Percentiles rank a stretch among this genome's conserved stretches.
phyloP scores from a whole-genome alignment of 2,888 invertebrate species.

The Xestia xanthographa region DNA sequence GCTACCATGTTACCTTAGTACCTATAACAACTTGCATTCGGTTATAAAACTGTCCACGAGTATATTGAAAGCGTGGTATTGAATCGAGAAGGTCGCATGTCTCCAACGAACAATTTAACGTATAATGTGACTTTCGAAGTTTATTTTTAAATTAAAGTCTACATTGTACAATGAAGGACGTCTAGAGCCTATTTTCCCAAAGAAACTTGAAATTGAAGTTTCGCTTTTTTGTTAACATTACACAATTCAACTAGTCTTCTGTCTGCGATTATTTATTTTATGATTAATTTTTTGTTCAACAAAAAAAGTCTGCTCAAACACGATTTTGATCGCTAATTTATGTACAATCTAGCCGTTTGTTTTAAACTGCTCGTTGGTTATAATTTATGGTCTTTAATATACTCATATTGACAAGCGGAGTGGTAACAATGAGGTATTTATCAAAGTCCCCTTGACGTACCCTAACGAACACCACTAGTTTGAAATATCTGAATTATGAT shows the following conservation, averaged over 20 bases:
- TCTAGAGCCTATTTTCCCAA: constrained; percentile 58
- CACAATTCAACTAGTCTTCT: constrained; percentile 47
- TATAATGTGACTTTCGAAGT: constrained; percentile 55
- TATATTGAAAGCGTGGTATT: constrained; percentile 67
- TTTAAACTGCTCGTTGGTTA: constrained; percentile 27
- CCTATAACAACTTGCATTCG: constrained; percentile 72
- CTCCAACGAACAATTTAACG: constrained; percentile 58
- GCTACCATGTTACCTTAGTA: constrained; percentile 57
- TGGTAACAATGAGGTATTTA: constrained; percentile 66
- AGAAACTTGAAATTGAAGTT: constrained; percentile 49
- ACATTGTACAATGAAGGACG: constrained; percentile 59
- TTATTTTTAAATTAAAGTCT: constrained; percentile 56
- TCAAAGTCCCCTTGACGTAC: constrained; percentile 56
- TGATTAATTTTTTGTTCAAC: constrained; percentile 15
- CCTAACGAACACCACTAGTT: constrained; percentile 53
- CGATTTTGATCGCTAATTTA: constrained; percentile 27
- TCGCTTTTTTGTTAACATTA: constrained; percentile 56
- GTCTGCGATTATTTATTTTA: constrained; percentile 23
- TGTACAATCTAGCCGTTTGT: constrained; percentile 10
- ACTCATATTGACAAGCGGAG: constrained; percentile 51
- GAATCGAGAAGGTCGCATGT: constrained; percentile 67
- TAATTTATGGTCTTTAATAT: constrained; percentile 58
- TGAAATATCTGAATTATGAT: constrained; percentile 59
- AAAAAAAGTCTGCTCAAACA: constrained; percentile 4
- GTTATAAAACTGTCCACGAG: constrained; percentile 78